phyloP scores from a whole-genome alignment of 2,888 invertebrate genomes.

The Tenthredo scrophulariae region DNA sequence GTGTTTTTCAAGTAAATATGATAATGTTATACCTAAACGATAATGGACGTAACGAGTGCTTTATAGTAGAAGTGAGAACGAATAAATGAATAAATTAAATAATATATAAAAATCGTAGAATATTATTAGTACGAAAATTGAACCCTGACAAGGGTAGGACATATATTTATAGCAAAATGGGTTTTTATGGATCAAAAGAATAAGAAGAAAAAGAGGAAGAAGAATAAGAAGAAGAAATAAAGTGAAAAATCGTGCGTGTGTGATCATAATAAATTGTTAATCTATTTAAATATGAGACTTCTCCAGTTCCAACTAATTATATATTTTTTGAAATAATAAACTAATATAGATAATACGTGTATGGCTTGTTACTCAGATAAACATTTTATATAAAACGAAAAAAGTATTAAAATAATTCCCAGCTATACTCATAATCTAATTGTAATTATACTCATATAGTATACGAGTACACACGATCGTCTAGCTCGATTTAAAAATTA shows the following conservation, averaged over 20 bases:
- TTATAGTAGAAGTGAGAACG: slow-evolving; percentile 18
- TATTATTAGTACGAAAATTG: not conserved
- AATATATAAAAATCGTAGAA: not conserved
- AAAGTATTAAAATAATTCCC: no score
- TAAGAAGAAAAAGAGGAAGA: not conserved
- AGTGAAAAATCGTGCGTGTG: not conserved
- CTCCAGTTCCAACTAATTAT: not conserved
- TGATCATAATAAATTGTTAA: not conserved
- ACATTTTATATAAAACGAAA: no score
- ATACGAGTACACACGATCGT: no score
- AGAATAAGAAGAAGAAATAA: not conserved
- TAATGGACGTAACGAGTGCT: slow-evolving; percentile 6
- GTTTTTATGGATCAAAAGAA: not conserved
- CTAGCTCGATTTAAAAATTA: no score
- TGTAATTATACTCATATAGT: no score
- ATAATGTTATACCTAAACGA: not conserved
- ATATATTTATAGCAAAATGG: not conserved
- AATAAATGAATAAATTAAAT: not conserved
- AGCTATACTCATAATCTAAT: no score
- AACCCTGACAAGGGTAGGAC: not conserved
- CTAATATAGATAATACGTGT: not conserved
- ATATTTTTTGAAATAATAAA: not conserved
- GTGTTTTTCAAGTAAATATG: not conserved
- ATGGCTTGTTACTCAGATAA: not conserved
- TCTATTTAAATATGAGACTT: not conserved